phyloP scores from a whole-genome alignment of 2,113 vertebrate genomes.

The Accipiter cooperii region DNA sequence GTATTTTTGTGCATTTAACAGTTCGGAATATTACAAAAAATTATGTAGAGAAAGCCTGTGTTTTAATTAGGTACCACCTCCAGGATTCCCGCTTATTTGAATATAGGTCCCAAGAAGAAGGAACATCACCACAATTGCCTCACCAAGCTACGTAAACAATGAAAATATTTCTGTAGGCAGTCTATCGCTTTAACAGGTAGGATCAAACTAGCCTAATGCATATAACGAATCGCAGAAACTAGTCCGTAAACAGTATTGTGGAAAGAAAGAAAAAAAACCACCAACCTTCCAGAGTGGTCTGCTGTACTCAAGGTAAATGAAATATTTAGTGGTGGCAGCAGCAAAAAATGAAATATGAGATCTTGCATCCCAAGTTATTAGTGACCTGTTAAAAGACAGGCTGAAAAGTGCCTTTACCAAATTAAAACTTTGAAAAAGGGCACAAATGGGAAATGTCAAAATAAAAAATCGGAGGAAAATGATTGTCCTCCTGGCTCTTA shows the following conservation, averaged over 20 bases:
- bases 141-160: background rate
- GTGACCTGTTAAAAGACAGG: constrained; percentile 74
- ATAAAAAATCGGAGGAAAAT: constrained; percentile 69
- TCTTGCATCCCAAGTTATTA: constrained; percentile 75
- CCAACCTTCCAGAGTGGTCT: constrained; percentile 3
- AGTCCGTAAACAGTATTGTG: constrained; percentile 30
- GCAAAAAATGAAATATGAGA: constrained; percentile 73
- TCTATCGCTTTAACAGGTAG: constrained; percentile 29
- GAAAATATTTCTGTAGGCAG: background rate
- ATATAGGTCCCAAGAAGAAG: background rate
- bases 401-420: constrained; percentile 73
- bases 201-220: constrained; percentile 23
- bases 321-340: constrained; percentile 73
- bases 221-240: constrained; percentile 30
- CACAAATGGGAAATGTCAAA: constrained; percentile 76
- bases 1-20: background rate
- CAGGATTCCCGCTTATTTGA: background rate
- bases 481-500: constrained; percentile 69
- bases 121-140: background rate
- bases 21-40: background rate
- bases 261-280: background rate
- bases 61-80: background rate
- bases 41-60: background rate
- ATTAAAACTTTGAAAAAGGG: constrained; percentile 76
- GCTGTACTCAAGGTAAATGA: constrained; percentile 68